Base-by-base conservation (phyloP, 2,113 vertebrate species). In the Smithornis capensis region DNA sequence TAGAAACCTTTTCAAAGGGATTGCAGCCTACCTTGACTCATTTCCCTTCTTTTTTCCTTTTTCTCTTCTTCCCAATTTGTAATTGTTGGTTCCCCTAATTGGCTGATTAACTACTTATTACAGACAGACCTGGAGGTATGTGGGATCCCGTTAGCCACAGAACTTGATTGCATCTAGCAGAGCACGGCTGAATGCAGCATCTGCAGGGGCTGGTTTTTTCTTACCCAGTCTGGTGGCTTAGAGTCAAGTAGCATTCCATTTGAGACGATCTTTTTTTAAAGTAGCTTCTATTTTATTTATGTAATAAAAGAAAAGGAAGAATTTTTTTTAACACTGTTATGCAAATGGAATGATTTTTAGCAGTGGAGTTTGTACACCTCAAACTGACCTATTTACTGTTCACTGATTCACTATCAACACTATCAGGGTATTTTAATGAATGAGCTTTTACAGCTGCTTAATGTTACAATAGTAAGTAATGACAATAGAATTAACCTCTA, bases 71-170 rank as follows among this genome's bases (percentile, higher is more conserved):
- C 94, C 89, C 94, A 89, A 85, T 97, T 97, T 95, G 96, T 95
- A 97, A 98, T 98, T 97, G 93, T 97, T 97, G 87, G 95, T 91
- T 90, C 77, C 83, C 74, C 76, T 98, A 98, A 98, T 96, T 98
- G 97, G 97, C 92, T 97, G 96, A 97, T 98, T 97, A 98, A 95
- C 91, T 95, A 74, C 95, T 96, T 97, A 87, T 85, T 91, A 76
- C 83, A 35, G 81, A 25, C 88, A 92, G 94, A 90, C 25, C 94
- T 83, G 89, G 78, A 96, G 95, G 87, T 90, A 96, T 80, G 92
- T 4, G 35, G 67, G 77, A 90, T 91, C 79, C 90, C 5, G 49
- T 93, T 75, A 95, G 62, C 68, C 38, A 28, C 1, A 4, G 91
- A 75, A 88, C 79, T 49, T 57, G 73, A 73, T 92, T 95, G 96